Evolutionary conservation across 2,113 vertebrate species (phyloP), one percentile per base, ranked within the genome.

Genomic region (Chrysemys picta): DNA sequence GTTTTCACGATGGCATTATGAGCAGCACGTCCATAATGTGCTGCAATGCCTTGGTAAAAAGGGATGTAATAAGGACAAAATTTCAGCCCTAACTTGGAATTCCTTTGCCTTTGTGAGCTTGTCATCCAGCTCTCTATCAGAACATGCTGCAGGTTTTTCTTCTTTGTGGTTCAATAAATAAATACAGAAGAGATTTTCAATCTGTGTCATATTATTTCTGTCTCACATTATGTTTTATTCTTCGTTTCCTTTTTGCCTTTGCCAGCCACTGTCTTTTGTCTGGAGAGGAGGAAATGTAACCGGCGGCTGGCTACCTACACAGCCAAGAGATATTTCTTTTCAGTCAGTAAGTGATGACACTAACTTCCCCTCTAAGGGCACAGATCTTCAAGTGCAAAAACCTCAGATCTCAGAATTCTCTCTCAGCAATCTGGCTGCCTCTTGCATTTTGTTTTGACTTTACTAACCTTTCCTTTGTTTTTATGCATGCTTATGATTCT

Each of bases 401-500:
- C 91, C 56, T 53, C 54, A 35, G 54, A 35, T 75, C 89, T 78
- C 79, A 92, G 79, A 38, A 90, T 52, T 59, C 75, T 91, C 78
- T 88, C 87, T 12, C 52, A 65, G 10, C 83, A 95, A 57, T 91
- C 47, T 85, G 53, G 49, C 76, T 89, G 85, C 72, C 35, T 93
- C 89, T 80, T 81, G 29, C 9, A 12, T 69, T 97, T 94, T 75
- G 72, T 87, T 96, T 94, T 8, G 4, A 94, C 91, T 93, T 93
- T 0, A 4, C 87, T 91, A 93, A 81, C 45, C 21, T 42, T 52
- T n/a, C 50, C 52, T 16, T 87, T 84, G 45, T 85, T 90, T 90
- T 84, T 54, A 80, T 6, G 87, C 86, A 88, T 96, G 94, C 96
- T 96, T 96, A 90, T 95, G 93, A 97, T 97, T 97, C 96, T 85